A percentile compares a stretch with the other conserved stretches of the same genome.
These are phyloP conservation scores for Grus americana DNA, from an alignment of 2,113 vertebrate genomes.

Conservation along the genomic window DNA sequence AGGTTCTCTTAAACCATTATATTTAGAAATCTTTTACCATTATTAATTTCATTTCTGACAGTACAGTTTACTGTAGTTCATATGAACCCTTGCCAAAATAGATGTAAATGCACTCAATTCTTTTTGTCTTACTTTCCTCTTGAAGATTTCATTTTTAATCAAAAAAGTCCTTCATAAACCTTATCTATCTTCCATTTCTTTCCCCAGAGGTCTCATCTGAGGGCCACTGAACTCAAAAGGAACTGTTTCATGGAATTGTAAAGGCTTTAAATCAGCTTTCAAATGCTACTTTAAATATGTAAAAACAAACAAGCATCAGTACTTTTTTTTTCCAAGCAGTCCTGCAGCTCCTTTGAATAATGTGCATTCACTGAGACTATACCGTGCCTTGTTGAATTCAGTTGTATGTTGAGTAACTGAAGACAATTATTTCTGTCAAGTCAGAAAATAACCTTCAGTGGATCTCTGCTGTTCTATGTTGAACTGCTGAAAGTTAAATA, in stretches of 20 bases:
- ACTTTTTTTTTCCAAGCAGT: not conserved
- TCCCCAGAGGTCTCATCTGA: not conserved
- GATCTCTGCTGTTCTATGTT: not conserved
- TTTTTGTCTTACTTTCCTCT: not conserved
- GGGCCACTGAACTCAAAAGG: not conserved
- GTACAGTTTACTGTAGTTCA: not conserved
- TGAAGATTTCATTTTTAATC: not conserved
- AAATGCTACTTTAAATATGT: not conserved
- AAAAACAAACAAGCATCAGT: not conserved
- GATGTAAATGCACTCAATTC: not conserved
- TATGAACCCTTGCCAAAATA: not conserved
- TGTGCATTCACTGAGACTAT: not conserved
- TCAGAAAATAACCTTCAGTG: not conserved
- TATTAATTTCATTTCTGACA: not conserved
- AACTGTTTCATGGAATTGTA: not conserved
- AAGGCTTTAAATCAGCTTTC: not conserved
- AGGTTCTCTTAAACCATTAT: not conserved
- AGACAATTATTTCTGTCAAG: not conserved
- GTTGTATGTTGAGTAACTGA: not conserved
- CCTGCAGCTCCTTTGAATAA: not conserved
- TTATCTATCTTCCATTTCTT: not conserved
- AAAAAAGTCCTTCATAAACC: not conserved
- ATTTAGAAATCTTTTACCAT: not conserved
- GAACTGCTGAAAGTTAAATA: not conserved
- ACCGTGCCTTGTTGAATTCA: not conserved